A percentile compares a stretch with the other conserved stretches of the same genome.
These are phyloP conservation scores for Siniperca undulata DNA, from an alignment of 2,797 vertebrate species.

Conservation along the genomic window DNA sequence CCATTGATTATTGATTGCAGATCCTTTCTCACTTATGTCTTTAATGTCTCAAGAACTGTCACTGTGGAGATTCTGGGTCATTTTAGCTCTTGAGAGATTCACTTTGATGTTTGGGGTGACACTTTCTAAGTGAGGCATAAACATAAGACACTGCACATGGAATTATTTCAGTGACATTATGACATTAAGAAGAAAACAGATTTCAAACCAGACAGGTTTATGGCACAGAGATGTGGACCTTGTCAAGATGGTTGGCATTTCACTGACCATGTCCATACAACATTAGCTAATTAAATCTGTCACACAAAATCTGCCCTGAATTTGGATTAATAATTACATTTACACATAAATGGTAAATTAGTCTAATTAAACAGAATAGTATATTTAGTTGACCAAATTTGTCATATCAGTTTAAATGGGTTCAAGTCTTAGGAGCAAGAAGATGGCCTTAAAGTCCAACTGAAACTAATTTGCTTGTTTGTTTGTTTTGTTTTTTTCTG, in stretches of 20 bases:
- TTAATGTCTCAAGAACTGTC: conserved; percentile 44
- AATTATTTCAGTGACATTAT: neutral
- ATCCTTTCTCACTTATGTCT: conserved; percentile 45
- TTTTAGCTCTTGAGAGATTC: conserved; percentile 24
- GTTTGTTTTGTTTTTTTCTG: too few relatives aligned
- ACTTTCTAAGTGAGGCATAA: neutral
- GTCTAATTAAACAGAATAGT: neutral
- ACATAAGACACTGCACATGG: neutral
- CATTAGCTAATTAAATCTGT: neutral
- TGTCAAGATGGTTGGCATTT: neutral
- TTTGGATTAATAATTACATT: neutral
- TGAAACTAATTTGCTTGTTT: too few relatives aligned
- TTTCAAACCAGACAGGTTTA: neutral
- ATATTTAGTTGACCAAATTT: neutral
- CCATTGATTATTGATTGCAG: conserved; percentile 85
- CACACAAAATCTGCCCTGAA: neutral
- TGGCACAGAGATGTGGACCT: neutral
- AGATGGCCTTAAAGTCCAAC: too few relatives aligned
- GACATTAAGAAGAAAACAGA: neutral
- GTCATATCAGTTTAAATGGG: neutral
- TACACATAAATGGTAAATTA: neutral
- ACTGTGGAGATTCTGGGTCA: conserved; percentile 45
- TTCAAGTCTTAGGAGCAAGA: neutral
- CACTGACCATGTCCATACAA: neutral
- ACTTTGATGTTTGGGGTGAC: conserved; percentile 4